Conservation (phyloP, 2,113 vertebrate species). For the Macroglossus sobrinus region DNA sequence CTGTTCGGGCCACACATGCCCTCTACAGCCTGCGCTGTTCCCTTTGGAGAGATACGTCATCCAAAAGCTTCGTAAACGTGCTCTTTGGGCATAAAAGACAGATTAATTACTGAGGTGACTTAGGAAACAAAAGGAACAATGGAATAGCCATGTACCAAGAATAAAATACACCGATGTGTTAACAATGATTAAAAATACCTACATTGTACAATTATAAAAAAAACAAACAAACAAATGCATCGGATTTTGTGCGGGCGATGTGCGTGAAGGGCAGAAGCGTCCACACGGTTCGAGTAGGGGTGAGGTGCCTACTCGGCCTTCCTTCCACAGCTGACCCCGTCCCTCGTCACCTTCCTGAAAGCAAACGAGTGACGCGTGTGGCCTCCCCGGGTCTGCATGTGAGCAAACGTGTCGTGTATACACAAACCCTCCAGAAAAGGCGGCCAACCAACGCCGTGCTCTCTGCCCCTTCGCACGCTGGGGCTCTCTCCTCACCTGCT, state of each 20-base stretch:
- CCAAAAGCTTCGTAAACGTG: not conserved
- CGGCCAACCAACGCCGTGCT: not conserved
- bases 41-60: not conserved
- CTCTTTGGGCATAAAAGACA: not conserved
- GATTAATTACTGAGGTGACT: not conserved
- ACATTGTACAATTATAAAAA: not conserved
- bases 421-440: not conserved
- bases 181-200: not conserved
- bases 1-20: not conserved
- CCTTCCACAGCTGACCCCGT: not conserved
- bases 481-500: not conserved
- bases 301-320: not conserved
- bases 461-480: accelerated
- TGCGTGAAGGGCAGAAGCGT: not conserved
- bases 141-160: not conserved
- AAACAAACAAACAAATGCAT: not conserved
- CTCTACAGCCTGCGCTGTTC: not conserved
- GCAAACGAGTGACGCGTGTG: not conserved
- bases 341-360: too few species aligned
- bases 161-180: not conserved
- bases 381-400: not conserved
- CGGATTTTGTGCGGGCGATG: not conserved
- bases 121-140: not conserved
- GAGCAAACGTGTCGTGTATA: not conserved
- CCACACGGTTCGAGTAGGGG: not conserved